Conservation (phyloP, 2,113 vertebrate genomes). For the Calidris pugnax region DNA sequence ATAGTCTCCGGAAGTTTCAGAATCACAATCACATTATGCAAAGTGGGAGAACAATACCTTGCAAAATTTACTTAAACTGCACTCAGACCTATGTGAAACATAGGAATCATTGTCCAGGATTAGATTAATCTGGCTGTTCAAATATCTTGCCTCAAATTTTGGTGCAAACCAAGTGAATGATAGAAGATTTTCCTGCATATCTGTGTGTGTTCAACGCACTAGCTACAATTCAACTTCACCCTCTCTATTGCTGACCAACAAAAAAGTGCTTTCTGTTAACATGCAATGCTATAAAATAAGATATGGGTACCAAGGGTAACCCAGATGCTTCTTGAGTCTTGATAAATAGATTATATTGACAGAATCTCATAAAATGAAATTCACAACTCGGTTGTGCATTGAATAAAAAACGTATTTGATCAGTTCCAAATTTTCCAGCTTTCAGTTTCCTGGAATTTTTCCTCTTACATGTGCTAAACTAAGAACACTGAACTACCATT, state of each 20-base stretch:
- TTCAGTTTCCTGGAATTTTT: neutral
- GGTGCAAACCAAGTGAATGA: neutral
- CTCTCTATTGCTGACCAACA: neutral
- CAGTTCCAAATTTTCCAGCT: neutral
- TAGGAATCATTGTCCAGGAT: neutral
- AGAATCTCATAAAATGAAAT: neutral
- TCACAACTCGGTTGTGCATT: neutral
- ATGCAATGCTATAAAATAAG: neutral
- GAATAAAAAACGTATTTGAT: neutral
- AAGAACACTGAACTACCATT: neutral
- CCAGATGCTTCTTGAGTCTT: neutral
- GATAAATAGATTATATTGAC: neutral
- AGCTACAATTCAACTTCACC: neutral
- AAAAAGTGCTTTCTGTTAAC: neutral
- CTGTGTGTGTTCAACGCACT: neutral
- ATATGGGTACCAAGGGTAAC: neutral
- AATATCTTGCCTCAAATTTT: neutral
- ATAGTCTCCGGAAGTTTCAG: neutral
- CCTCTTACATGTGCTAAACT: neutral
- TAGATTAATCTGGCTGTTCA: neutral
- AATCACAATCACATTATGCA: neutral
- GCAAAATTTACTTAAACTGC: neutral
- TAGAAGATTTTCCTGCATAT: neutral
- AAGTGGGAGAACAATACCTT: neutral
- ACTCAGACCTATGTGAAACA: neutral